Evolutionary conservation across 2,797 vertebrate species (phyloP).

Genomic region (Sebastes elongatus): DNA sequence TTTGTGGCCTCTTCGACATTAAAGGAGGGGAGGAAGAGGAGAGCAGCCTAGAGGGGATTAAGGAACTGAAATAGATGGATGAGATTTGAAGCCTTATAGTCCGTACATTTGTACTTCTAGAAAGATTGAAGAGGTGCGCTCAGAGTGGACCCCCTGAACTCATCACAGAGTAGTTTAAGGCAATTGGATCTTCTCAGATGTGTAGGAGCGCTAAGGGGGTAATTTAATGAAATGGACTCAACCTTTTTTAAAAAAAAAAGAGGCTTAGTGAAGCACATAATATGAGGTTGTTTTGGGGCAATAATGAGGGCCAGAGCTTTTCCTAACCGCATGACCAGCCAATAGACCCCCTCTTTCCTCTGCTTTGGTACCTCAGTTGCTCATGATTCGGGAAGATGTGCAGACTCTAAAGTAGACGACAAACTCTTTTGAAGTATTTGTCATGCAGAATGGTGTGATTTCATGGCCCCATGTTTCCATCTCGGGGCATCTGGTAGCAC

Average conservation of each 20-base stretch:
- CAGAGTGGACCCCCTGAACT: slow-evolving; percentile 36
- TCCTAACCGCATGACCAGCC: slow-evolving; percentile 49
- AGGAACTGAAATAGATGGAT: slow-evolving; percentile 56
- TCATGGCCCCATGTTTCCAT: slow-evolving; percentile 75
- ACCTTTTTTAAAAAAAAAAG: slow-evolving; percentile 23
- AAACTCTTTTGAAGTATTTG: slow-evolving; percentile 79
- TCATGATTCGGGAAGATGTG: slow-evolving; percentile 58
- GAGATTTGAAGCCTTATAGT: slow-evolving; percentile 27
- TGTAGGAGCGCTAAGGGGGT: slow-evolving; percentile 25
- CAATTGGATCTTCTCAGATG: slow-evolving; percentile 49
- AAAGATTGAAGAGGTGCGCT: slow-evolving; percentile 63
- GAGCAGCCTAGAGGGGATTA: slow-evolving; percentile 51
- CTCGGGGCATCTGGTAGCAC: slow-evolving; percentile 81
- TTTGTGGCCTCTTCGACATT: slow-evolving; percentile 64
- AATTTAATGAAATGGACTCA: slow-evolving; percentile 56
- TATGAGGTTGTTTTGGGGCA: slow-evolving; percentile 53
- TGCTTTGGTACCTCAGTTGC: not conserved
- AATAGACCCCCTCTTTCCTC: slow-evolving; percentile 7
- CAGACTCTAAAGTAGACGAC: slow-evolving; percentile 60
- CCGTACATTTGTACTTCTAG: slow-evolving; percentile 23
- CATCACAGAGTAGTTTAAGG: slow-evolving; percentile 24
- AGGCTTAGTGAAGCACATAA: slow-evolving; percentile 44
- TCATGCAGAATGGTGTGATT: slow-evolving; percentile 72
- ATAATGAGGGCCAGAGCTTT: slow-evolving; percentile 56
- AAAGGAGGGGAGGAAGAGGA: slow-evolving; percentile 38